These are phyloP conservation scores for Hedya salicella DNA, from an alignment of 2,888 invertebrate species.

Conservation along the genomic window DNA sequence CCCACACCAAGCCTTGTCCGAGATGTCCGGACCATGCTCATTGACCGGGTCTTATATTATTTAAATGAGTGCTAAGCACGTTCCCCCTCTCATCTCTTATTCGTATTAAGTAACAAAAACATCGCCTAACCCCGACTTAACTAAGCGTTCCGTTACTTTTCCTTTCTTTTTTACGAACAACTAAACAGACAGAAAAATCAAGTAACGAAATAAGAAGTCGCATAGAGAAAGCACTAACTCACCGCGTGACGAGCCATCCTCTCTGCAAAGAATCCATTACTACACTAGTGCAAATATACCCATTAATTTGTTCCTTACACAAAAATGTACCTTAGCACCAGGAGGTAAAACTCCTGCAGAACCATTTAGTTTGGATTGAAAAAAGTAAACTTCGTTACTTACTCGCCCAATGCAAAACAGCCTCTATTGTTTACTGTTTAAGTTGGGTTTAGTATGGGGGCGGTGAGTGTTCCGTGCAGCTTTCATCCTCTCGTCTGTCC, in stretches of 20 bases:
- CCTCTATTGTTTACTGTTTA: conserved; percentile 28
- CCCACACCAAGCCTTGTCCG: no score
- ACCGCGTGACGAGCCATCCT: conserved; percentile 7
- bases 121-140: no score
- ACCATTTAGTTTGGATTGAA: conserved; percentile 42
- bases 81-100: no score
- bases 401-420: conserved; percentile 42
- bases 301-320: neutral
- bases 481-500: conserved; percentile 62
- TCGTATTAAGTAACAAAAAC: no score
- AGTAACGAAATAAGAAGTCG: conserved; percentile 4
- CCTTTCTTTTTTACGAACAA: neutral
- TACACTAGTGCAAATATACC: neutral
- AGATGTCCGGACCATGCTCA: no score
- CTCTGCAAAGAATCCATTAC: conserved; percentile 19
- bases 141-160: neutral
- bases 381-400: conserved; percentile 45
- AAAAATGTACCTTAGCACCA: conserved; percentile 7
- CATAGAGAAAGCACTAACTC: conserved; percentile 1
- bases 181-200: neutral
- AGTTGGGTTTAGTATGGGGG: conserved; percentile 13
- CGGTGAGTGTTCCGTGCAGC: conserved; percentile 42
- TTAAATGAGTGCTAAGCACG: no score
- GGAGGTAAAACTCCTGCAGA: neutral
- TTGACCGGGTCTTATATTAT: no score